Evolutionary conservation across 1,140 invertebrate species (phyloP), one percentile per base, ranked within the genome.

Genomic region (Hormaphis cornu): DNA sequence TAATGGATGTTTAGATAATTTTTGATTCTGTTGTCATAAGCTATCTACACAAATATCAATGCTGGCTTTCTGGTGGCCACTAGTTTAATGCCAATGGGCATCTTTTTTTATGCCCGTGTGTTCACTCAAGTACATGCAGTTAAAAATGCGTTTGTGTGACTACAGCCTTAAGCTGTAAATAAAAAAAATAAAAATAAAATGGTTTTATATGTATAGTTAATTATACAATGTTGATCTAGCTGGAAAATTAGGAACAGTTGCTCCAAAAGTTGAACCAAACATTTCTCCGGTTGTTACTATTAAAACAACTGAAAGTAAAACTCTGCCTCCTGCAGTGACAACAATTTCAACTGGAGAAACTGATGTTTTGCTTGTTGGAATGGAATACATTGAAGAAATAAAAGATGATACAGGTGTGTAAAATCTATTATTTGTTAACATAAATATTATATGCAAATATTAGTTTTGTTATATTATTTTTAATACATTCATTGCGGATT

Each of bases 301-400:
- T 16, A 28, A 33, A 37, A 61, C 3, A 37, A 58, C 37, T 56
- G 37, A 48, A 26, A n/a, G n/a, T 48, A 58, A 56, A 66, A 7
- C 28, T 22, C 9, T 35, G 24, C 28, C 61, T 48, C 61, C 61
- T 16, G 40, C 24, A 50, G 18, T 66, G n/a, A 48, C 61, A 24
- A 16, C 40, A 20, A 48, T 66, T 24, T 14, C 20, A 22, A 33
- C 44, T 7, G 44, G 44, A 8, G 61, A 66, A 48, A 30, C 61
- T 33, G 61, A 66, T 48, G 61, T 66, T 22, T 16, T 66, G 76
- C 93, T 94, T n/a, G 92, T 97, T 72, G 94, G 97, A 2, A 91
- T 95, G 78, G 96, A 98, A 78, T 99, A 97, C 78, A 96, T 99
- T 75, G 96, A 98, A 79, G 95, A 97, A 81, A 89, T 97, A 58